Evolutionary conservation across 2,113 vertebrate species (phyloP), one percentile per base, ranked within the genome.

Genomic region (Beaufortia kweichowensis): DNA sequence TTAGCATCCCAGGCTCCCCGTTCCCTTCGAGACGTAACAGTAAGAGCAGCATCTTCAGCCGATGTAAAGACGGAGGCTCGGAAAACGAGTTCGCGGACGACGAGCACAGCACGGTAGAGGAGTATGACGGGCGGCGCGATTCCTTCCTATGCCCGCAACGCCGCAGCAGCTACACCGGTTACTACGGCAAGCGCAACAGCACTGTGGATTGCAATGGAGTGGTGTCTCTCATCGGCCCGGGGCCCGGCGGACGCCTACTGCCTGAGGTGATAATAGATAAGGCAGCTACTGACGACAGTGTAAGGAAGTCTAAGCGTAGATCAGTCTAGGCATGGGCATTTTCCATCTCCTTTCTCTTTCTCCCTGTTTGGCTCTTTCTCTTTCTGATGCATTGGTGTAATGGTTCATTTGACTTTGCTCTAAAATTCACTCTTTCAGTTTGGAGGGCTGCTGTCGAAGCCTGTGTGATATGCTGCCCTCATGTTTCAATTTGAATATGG

Each of bases 11-110:
- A 0, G 96, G 96, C 85, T 99, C 97, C 1, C 97, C 97, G 4
- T 98, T 96, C 86, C 94, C 98, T 80, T 98, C 97, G 2, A 94
- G 96, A 21, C 96, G 98, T 91, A 98, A 98, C 90, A 98, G 97
- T 92, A 95, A 93, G 85, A 98, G 96, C 92, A 98, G 97, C 92
- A 96, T 99, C 92, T 99, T 98, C 93, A 99, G 97, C 79, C 93
- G 95, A 0, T 94, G 94, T 80, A 94, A 96, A 29, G 97, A 98
- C 76, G 95, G 94, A 0, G 96, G 87, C 64, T 98, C 97, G 0
- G 97, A 98, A 88, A 98, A 98, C 0, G 97, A 99, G 82, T 99
- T 99, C 7, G 97, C 97, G 0, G 97, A 99, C 0, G 97, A 99
- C 0, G 97, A 99, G 88, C 97, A 99, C 91, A 98, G 96, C 87